Conservation (phyloP, 1,140 invertebrate genomes). For the Theocolax elegans region DNA sequence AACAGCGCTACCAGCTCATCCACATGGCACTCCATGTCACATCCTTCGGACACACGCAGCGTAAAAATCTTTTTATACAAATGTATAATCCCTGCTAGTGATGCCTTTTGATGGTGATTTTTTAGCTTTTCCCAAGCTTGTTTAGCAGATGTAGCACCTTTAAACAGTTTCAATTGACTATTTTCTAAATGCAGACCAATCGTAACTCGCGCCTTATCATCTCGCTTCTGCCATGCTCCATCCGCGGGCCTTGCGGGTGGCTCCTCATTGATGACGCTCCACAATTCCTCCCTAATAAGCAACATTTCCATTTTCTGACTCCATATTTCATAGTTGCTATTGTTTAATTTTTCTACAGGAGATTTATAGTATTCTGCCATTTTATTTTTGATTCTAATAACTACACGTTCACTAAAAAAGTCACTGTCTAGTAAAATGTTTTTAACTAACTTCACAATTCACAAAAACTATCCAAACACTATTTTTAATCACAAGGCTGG, state of each 20-base stretch:
- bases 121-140: constrained; percentile 34
- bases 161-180: no score
- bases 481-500: no score
- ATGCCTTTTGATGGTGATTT: constrained; percentile 32
- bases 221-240: background rate
- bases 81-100: constrained; percentile 3
- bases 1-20: background rate
- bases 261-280: background rate
- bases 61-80: constrained; percentile 7
- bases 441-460: no score
- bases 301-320: background rate
- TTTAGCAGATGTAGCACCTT: constrained; percentile 21
- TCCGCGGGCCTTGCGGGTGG: background rate
- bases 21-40: constrained; percentile 19
- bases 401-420: no score
- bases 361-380: no score
- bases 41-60: background rate
- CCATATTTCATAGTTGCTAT: background rate
- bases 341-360: no score
- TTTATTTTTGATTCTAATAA: no score
- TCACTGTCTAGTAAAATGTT: no score
- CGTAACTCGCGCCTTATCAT: constrained; percentile 18
- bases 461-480: no score
- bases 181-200: constrained; percentile 35
- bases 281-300: background rate